phyloP scores from a whole-genome alignment of 2,113 vertebrate species.

The Rhipidura dahli region DNA sequence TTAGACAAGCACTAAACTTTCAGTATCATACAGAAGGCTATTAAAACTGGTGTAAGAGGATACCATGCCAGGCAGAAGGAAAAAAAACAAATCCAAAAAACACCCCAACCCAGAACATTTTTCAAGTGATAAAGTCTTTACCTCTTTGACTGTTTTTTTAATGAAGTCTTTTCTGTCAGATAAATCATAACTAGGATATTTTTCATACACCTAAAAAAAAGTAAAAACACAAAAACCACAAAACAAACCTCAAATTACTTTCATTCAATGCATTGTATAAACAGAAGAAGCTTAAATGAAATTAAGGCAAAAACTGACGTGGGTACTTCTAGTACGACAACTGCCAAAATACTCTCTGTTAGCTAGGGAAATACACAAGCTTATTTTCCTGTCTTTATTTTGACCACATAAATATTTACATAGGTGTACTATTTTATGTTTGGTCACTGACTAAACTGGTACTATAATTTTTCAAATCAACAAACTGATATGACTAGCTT shows the following conservation, averaged over 20 bases:
- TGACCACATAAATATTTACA: neutral
- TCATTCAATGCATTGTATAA: neutral
- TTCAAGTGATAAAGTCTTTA: slow-evolving; percentile 66
- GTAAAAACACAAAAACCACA: neutral
- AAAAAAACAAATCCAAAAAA: neutral
- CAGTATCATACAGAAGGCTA: neutral
- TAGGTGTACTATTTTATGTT: neutral
- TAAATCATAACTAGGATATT: slow-evolving; percentile 88
- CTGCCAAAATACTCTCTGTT: neutral
- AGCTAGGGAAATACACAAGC: neutral
- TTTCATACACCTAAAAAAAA: slow-evolving; percentile 86
- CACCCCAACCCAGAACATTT: neutral
- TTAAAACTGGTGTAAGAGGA: neutral
- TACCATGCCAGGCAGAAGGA: neutral
- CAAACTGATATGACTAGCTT: neutral
- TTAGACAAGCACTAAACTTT: neutral
- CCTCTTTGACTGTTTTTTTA: slow-evolving; percentile 91
- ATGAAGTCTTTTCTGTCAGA: slow-evolving; percentile 89
- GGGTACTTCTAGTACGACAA: neutral
- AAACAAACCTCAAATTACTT: neutral
- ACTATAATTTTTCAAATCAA: neutral
- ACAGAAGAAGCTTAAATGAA: neutral
- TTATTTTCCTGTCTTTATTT: neutral
- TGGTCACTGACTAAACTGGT: neutral
- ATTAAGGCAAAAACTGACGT: neutral